phyloP scores from a whole-genome alignment of 2,888 invertebrate species.

The Pristionchus maxplancki region DNA sequence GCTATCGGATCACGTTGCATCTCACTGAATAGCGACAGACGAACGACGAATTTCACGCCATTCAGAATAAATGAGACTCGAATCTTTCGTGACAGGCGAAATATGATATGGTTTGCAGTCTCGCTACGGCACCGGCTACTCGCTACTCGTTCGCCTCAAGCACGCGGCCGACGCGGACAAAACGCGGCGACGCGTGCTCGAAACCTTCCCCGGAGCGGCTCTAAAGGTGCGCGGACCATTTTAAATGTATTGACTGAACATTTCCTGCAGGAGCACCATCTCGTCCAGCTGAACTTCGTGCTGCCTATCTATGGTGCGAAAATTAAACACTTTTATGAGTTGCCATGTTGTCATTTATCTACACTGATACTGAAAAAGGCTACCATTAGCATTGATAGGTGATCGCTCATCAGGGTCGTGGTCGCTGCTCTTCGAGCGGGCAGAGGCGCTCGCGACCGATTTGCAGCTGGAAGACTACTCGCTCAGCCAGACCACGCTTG shows the following conservation, averaged over 20 bases:
- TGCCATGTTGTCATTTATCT: no score
- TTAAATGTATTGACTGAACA: neutral
- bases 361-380: no score
- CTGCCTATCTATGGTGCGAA: slow-evolving; percentile 65
- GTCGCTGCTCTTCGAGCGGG: slow-evolving; percentile 79
- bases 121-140: slow-evolving; percentile 64
- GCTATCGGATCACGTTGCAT: neutral
- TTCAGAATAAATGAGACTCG: no score
- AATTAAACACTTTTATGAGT: no score
- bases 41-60: no score
- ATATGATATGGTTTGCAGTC: slow-evolving; percentile 77
- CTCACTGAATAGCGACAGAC: neutral
- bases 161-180: slow-evolving; percentile 44
- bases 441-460: slow-evolving; percentile 79
- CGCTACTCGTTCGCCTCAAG: slow-evolving; percentile 56
- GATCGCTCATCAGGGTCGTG: slow-evolving; percentile 75
- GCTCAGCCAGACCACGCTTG: slow-evolving; percentile 87
- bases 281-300: slow-evolving; percentile 80
- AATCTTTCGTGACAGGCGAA: neutral
- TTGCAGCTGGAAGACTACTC: slow-evolving; percentile 84
- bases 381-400: no score
- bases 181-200: slow-evolving; percentile 78
- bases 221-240: slow-evolving; percentile 82
- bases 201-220: slow-evolving; percentile 82
- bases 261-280: slow-evolving; percentile 67